Percentiles rank a stretch among this genome's conserved stretches.
Evolutionary conservation across 2,797 vertebrate species (phyloP).

Genomic region (Megaceryle alcyon): DNA sequence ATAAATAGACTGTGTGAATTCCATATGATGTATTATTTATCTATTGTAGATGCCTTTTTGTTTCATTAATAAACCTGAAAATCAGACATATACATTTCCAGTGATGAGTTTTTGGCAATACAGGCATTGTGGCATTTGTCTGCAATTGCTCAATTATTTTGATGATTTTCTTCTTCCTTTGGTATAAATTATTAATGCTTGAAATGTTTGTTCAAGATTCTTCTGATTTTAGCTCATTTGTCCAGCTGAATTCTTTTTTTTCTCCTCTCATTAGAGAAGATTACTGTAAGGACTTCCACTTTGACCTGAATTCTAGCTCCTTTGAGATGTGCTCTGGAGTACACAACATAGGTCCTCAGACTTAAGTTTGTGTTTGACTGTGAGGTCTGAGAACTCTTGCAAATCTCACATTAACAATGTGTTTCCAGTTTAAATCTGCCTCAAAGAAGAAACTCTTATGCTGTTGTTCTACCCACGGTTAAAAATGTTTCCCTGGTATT

Average conservation of each 20-base stretch:
- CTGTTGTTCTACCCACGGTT: neutral
- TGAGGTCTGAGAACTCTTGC: conserved; percentile 22
- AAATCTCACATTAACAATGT: neutral
- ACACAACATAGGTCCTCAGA: neutral
- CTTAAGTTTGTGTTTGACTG: neutral
- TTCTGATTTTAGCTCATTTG: conserved; percentile 70
- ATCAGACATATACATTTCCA: conserved; percentile 64
- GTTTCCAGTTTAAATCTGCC: conserved; percentile 14
- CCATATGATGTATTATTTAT: conserved; percentile 81
- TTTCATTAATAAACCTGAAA: conserved; percentile 79
- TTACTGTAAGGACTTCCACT: conserved; percentile 55
- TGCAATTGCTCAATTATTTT: conserved; percentile 76
- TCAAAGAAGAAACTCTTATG: conserved; percentile 20
- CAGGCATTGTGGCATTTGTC: conserved; percentile 67
- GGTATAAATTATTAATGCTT: conserved; percentile 77
- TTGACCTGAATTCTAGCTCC: conserved; percentile 24
- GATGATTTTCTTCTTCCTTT: conserved; percentile 63
- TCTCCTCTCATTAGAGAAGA: conserved; percentile 63
- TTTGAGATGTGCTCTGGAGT: conserved; percentile 15
- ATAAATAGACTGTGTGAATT: conserved; percentile 69
- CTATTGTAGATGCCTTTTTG: conserved; percentile 74
- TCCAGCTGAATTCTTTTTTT: conserved; percentile 67
- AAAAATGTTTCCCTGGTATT: neutral
- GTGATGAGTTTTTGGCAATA: conserved; percentile 60
- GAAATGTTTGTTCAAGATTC: conserved; percentile 75